Evolutionary conservation across 2,888 invertebrate genomes (phyloP).

Genomic region (Pachycephus smyrnensis): DNA sequence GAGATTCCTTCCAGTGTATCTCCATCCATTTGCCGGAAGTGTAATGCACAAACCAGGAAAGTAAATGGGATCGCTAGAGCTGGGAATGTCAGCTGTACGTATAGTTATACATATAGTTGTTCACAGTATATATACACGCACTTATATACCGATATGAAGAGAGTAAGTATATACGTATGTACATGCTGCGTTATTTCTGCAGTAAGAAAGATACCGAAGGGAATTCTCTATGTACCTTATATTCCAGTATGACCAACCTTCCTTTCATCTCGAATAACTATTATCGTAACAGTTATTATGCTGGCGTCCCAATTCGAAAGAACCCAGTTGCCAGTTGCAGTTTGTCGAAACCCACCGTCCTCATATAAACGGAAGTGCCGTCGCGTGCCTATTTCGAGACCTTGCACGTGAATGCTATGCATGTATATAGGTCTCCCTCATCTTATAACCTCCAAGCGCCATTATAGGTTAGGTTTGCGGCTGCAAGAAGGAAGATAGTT

Average conservation of each 20-base stretch:
- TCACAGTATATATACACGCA: not conserved
- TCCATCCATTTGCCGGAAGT: not conserved
- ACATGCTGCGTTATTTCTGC: not conserved
- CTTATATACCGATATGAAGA: not conserved
- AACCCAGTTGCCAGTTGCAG: not conserved
- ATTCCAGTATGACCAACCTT: not conserved
- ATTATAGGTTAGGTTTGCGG: not conserved
- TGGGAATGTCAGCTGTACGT: not conserved
- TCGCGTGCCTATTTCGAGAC: not conserved
- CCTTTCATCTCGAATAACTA: not conserved
- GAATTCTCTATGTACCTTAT: not conserved
- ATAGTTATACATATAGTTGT: not conserved
- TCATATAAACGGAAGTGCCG: not conserved
- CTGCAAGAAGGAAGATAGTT: not conserved
- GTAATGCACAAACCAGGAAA: not conserved
- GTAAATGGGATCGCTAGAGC: not conserved
- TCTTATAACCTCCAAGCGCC: not conserved
- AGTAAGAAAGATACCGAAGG: not conserved
- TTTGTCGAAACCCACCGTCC: not conserved
- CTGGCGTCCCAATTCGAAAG: not conserved
- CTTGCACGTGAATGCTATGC: not conserved
- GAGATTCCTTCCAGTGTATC: not conserved
- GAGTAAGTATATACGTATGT: not conserved
- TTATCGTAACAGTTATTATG: not conserved
- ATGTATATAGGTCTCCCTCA: not conserved